Conservation (phyloP, 2,113 vertebrate species). For the Silurus glanis region DNA sequence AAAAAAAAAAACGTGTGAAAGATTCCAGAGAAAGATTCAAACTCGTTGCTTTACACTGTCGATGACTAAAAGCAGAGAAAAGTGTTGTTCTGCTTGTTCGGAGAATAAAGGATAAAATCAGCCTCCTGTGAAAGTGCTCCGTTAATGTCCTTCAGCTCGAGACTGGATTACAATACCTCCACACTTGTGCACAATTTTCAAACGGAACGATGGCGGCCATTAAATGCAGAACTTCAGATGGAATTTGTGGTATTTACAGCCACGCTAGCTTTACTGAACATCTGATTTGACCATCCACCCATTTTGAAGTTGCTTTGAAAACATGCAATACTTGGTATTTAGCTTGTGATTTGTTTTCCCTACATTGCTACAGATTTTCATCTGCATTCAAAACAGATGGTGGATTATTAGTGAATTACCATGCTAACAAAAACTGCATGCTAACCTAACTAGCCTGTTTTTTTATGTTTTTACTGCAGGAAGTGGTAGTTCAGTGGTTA, state of each 20-base stretch:
- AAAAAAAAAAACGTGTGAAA: not conserved
- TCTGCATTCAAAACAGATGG: not conserved
- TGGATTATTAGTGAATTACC: not conserved
- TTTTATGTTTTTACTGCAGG: too few relatives aligned
- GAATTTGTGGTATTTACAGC: not conserved
- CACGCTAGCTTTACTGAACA: not conserved
- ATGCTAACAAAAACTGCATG: not conserved
- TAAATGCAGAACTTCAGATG: not conserved
- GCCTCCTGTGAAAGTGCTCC: not conserved
- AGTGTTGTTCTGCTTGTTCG: not conserved
- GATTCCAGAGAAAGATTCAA: conserved; percentile 4
- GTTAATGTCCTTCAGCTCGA: conserved; percentile 8
- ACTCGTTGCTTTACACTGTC: not conserved
- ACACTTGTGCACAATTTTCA: not conserved
- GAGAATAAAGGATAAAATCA: conserved; percentile 11
- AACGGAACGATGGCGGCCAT: not conserved
- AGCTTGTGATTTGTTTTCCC: too few relatives aligned
- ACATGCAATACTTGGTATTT: too few relatives aligned
- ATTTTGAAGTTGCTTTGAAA: not conserved
- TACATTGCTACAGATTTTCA: not conserved
- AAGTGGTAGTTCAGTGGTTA: too few relatives aligned
- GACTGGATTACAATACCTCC: not conserved
- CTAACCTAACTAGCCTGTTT: not conserved
- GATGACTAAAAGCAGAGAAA: not conserved
- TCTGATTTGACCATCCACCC: not conserved